These are phyloP conservation scores for Atrichornis clamosus DNA, from an alignment of 2,113 vertebrate species.

Conservation along the genomic window DNA sequence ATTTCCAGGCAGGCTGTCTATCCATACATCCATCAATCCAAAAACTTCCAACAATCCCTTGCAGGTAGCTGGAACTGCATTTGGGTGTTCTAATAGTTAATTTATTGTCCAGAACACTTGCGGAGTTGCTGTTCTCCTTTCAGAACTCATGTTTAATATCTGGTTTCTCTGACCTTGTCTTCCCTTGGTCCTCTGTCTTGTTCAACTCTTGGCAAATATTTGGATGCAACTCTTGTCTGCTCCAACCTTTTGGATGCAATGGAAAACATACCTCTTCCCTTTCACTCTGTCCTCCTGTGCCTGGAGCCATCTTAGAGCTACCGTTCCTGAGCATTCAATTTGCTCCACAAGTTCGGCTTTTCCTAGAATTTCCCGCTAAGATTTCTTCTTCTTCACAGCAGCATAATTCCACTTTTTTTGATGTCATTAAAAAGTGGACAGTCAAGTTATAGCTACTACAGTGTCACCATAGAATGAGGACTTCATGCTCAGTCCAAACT, in stretches of 20 bases:
- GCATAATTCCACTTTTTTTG: neutral
- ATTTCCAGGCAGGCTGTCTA: neutral
- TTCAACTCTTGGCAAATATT: neutral
- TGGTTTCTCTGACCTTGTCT: neutral
- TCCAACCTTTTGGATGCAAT: neutral
- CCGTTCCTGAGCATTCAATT: neutral
- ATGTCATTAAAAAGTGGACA: neutral
- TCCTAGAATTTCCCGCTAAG: neutral
- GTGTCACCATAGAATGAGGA: neutral
- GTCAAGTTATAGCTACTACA: neutral
- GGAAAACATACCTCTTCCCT: neutral
- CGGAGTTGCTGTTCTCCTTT: neutral
- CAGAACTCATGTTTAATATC: neutral
- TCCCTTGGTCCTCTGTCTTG: neutral
- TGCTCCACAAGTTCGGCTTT: neutral
- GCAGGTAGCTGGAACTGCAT: neutral
- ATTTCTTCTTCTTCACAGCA: neutral
- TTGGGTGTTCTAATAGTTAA: neutral
- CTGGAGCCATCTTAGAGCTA: neutral
- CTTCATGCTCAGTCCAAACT: neutral
- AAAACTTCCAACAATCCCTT: neutral
- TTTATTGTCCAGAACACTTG: neutral
- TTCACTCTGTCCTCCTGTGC: neutral
- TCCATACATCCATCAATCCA: neutral
- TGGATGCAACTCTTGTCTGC: neutral